Evolutionary conservation across 2,888 invertebrate genomes (phyloP).

Genomic region (Osmoderma eremita): DNA sequence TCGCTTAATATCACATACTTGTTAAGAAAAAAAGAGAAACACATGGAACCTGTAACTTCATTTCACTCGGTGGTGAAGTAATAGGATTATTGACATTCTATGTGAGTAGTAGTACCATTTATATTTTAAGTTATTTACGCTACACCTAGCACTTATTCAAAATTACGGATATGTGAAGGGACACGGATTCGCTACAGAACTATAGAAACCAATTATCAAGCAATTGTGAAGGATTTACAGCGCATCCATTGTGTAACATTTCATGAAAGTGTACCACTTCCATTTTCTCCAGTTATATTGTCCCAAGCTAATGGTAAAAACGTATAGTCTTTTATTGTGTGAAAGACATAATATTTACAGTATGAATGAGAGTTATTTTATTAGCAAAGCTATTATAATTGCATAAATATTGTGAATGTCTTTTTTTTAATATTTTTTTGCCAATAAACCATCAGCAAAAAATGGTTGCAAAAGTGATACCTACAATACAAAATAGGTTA

Average conservation of each 20-base stretch:
- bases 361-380: conserved; percentile 1
- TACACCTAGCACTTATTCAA: conserved; percentile 50
- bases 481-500: conserved; percentile 38
- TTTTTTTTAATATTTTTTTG: conserved; percentile 45
- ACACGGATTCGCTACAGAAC: conserved; percentile 69
- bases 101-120: too few species aligned
- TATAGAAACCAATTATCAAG: conserved; percentile 69
- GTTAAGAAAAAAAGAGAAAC: neutral
- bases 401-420: conserved; percentile 7
- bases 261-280: conserved; percentile 64
- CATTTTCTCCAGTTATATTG: conserved; percentile 48
- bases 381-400: neutral
- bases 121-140: too few species aligned
- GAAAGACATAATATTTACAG: conserved; percentile 14
- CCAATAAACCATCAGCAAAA: conserved; percentile 48
- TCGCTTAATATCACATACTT: neutral
- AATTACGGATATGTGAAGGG: conserved; percentile 71
- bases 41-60: neutral
- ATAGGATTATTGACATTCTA: too few species aligned
- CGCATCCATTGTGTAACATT: conserved; percentile 71
- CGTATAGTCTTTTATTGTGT: conserved; percentile 31
- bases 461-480: conserved; percentile 43
- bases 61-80: neutral
- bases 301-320: conserved; percentile 44
- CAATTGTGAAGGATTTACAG: conserved; percentile 69